Base-by-base conservation (phyloP, 1,140 invertebrate species). In the Goniozus legneri region DNA sequence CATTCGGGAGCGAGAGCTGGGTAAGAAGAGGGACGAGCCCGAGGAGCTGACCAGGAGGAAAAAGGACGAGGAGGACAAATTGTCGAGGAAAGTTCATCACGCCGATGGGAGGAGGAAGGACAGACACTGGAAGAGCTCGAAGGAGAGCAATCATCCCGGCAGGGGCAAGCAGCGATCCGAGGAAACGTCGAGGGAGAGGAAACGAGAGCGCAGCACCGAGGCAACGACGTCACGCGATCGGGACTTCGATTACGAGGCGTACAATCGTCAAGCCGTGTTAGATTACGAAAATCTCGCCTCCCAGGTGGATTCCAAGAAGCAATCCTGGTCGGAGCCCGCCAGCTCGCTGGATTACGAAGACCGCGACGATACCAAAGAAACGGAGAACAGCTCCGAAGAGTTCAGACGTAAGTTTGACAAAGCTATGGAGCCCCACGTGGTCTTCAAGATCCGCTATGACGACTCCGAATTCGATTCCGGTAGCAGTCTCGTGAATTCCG, bases 381-480 rank as follows among this genome's bases (percentile, higher is more conserved):
- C 7, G 2, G 7, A 36, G 8, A 15, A 36, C 4, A 4, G 4
- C 4, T 10, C 24, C 22, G 37, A 45, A n/a, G 30, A 40, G 27
- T 8, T 54, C 14, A 60, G 60, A 33, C 35, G 53, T 2, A 51
- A 44, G 3, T 73, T 73, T 8, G 62, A 68, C 41, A 58, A 55
- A 2, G 63, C 55, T 0, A 71, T 69, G 63, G 67, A 68, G 30
- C 62, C 71, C 0, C 69, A 73, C 39, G 70, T 76, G 22, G 54
- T 76, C 10, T 76, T 76, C 40, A 68, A 72, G 34, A 71, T 76
- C n/a, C 52, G 65, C 0, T 69, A 69, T 48, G 70, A 75, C 30
- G 73, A 76, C 30, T 65, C 67, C 0, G 69, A 73, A 2, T 64
- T 69, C 32, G 68, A 75, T 20, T 65, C 64, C 1, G 61, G 44